Evolutionary conservation across 1,140 invertebrate genomes (phyloP).

Genomic region (Drosophila busckii): DNA sequence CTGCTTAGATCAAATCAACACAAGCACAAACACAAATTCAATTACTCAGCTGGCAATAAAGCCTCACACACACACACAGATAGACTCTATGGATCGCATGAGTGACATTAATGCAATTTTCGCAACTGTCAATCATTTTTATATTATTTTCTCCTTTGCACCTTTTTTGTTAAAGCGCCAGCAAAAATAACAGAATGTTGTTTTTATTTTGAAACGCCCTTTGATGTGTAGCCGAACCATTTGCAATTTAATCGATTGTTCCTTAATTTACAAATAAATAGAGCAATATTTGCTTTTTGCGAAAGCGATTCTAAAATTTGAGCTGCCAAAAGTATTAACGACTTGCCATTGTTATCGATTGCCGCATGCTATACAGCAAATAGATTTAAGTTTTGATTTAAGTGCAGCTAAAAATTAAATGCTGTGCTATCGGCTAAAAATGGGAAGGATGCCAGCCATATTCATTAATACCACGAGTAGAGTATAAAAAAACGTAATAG

Average conservation of each 20-base stretch:
- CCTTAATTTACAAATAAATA: conserved; percentile 52
- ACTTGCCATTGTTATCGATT: too few species aligned
- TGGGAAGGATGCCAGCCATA: background rate
- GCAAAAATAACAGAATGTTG: conserved; percentile 7
- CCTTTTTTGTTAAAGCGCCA: background rate
- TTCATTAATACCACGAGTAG: background rate
- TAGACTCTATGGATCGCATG: conserved; percentile 22
- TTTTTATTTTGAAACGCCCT: conserved; percentile 26
- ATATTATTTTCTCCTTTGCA: conserved; percentile 18
- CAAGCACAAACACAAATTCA: conserved; percentile 67
- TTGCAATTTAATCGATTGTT: conserved; percentile 66
- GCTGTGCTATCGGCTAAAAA: too few species aligned
- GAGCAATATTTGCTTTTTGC: conserved; percentile 15
- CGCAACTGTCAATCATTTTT: conserved; percentile 61
- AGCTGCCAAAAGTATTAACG: too few species aligned
- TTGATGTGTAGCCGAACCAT: conserved; percentile 54
- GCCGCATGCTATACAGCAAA: too few species aligned
- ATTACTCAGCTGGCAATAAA: conserved; percentile 51
- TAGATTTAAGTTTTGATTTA: background rate
- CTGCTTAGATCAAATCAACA: conserved; percentile 62
- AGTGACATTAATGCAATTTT: conserved; percentile 69
- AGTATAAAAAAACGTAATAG: conserved; percentile 3
- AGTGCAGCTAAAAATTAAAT: too few species aligned
- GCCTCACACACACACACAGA: conserved; percentile 11
- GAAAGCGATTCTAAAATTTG: background rate